A percentile compares a stretch with the other conserved stretches of the same genome.
Evolutionary conservation across 2,113 vertebrate genomes (phyloP).

Genomic region (Nesoenas mayeri): DNA sequence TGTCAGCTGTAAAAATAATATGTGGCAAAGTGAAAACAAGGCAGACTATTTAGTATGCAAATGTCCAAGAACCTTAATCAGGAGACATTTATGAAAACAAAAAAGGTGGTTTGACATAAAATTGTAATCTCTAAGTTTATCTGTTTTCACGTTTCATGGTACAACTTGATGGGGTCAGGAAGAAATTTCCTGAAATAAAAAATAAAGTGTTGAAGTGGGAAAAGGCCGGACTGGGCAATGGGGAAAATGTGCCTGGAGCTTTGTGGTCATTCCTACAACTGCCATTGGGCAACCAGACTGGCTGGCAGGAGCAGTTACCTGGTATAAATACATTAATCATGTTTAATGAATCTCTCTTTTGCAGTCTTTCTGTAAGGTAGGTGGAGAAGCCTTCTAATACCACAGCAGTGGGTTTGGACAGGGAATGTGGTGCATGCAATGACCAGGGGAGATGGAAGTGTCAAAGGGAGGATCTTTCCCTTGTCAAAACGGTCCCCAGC

Average conservation of each 20-base stretch:
- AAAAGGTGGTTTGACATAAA: slow-evolving; percentile 43
- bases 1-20: slow-evolving; percentile 60
- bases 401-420: neutral
- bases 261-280: neutral
- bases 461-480: neutral
- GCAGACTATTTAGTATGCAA: slow-evolving; percentile 50
- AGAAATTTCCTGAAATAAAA: neutral
- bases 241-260: neutral
- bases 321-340: neutral
- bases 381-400: neutral
- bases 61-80: slow-evolving; percentile 15
- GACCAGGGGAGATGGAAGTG: neutral
- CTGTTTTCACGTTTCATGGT: neutral
- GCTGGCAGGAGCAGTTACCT: neutral
- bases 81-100: slow-evolving; percentile 22
- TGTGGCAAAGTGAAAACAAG: slow-evolving; percentile 57
- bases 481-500: neutral
- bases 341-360: neutral
- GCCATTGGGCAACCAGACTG: neutral
- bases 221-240: neutral
- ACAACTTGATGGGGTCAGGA: neutral
- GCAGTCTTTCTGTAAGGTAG: neutral
- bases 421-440: neutral
- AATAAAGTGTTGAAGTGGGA: neutral
- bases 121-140: neutral